phyloP scores from a whole-genome alignment of 2,888 invertebrate genomes.

The Agonum fuliginosum region DNA sequence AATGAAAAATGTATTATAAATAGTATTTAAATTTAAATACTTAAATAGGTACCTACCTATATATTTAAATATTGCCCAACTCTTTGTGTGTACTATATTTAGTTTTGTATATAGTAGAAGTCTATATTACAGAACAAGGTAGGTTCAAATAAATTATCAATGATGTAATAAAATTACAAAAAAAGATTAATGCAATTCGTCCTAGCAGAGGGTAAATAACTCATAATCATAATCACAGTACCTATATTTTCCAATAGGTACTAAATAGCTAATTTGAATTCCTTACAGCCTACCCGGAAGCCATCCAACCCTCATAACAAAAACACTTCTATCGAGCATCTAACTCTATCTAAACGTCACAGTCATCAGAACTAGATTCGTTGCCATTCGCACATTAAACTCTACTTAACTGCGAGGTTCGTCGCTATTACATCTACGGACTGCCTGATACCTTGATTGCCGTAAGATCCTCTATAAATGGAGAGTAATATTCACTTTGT shows the following conservation, averaged over 20 bases:
- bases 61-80: too few relatives aligned
- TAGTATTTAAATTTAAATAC: too few relatives aligned
- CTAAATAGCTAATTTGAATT: neutral
- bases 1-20: too few relatives aligned
- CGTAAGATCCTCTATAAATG: conserved; percentile 59
- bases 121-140: too few relatives aligned
- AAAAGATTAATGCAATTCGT: too few relatives aligned
- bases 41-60: too few relatives aligned
- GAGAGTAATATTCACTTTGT: conserved; percentile 60
- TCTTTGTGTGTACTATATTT: too few relatives aligned
- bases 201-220: too few relatives aligned
- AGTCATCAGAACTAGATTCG: neutral
- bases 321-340: conserved; percentile 12
- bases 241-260: neutral
- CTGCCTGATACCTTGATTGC: conserved; percentile 56
- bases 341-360: neutral
- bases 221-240: too few relatives aligned
- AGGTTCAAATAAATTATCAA: too few relatives aligned
- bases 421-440: conserved; percentile 28
- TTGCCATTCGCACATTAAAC: conserved; percentile 53
- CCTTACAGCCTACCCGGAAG: neutral
- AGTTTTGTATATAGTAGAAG: too few relatives aligned
- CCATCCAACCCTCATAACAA: neutral
- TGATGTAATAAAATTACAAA: too few relatives aligned
- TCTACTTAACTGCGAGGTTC: conserved; percentile 32